phyloP scores from a whole-genome alignment of 1,140 invertebrate genomes.

The Oryzaephilus surinamensis region DNA sequence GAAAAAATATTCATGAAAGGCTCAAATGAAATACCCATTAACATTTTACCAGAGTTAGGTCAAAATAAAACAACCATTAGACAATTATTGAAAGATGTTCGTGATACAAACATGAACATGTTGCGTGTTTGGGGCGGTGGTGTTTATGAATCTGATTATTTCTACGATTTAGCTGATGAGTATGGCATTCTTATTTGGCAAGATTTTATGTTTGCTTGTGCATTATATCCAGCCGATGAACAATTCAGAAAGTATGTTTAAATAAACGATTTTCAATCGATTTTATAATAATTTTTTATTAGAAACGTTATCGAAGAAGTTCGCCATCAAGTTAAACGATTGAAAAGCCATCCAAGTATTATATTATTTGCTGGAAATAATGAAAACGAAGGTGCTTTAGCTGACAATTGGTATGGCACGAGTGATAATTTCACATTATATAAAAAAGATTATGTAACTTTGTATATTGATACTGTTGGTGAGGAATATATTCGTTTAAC shows the following conservation, averaged over 20 bases:
- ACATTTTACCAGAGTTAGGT: constrained; percentile 73
- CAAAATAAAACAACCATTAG: constrained; percentile 32
- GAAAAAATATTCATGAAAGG: constrained; percentile 91
- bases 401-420: constrained; percentile 76
- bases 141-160: constrained; percentile 83
- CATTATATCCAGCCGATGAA: constrained; percentile 76
- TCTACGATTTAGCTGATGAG: constrained; percentile 78
- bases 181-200: constrained; percentile 81
- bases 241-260: constrained; percentile 14
- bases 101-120: constrained; percentile 84
- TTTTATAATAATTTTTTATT: constrained; percentile 6
- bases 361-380: constrained; percentile 93
- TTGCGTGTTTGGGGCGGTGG: constrained; percentile 97
- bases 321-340: constrained; percentile 67
- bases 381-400: constrained; percentile 89
- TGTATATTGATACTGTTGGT: constrained; percentile 76
- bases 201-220: constrained; percentile 96
- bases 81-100: constrained; percentile 58
- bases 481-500: constrained; percentile 44
- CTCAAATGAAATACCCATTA: constrained; percentile 89
- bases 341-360: constrained; percentile 84
- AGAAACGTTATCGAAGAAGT: constrained; percentile 63
- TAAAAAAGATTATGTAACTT: constrained; percentile 70
- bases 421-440: constrained; percentile 45
- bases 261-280: neutral